Base-by-base conservation (phyloP, 37 sponge, comb jelly and placozoan species). In the Chondrilla cf. caribensis region DNA sequence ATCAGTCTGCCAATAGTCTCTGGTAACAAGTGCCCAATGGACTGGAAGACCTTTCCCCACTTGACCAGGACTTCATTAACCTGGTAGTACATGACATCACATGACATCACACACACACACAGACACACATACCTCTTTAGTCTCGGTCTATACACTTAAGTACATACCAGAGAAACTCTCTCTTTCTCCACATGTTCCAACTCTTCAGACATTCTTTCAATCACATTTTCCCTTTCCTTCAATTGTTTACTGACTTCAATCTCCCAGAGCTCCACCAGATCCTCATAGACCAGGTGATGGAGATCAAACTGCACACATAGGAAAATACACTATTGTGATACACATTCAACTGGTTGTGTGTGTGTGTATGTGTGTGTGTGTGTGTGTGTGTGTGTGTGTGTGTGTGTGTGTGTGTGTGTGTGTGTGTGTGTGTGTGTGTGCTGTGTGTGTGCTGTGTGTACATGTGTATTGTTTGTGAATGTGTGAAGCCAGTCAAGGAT, bases 1-100 rank as follows among this genome's bases (percentile, higher is more conserved):
- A 92, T 81, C 54, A 86, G 54, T 33, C 81, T 60, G 47, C 64
- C 38, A 43, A 92, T 79, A 5, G 86, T 84, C 11, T 76, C 68
- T 22, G 87, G 75, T 4, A 88, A 54, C 37, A 86, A 54, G 81
- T 80, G 86, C 2, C 83, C 83, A 38, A 86, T 83, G 26, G 54
- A 14, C 14, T 29, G 58, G 38, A 91, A 66, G 41, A 60, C n/a
- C 5, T 65, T 17, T 15, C 67, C 55, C 79, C 77, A 90, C 26
- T 38, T 17, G 18, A 32, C 17, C 39, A 91, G 40, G 17, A 83
- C 58, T 24, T 84, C 68, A 9, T 28, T 21, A 15, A 87, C 58
- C 91, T 90, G 64, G 6, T 24, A 22, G 24, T 3, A 66, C 35
- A 58, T 26, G 79, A 33, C 31, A 62, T 62, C 18, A 6, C 51